phyloP scores from a whole-genome alignment of 2,113 vertebrate genomes.

The Salvator merianae region DNA sequence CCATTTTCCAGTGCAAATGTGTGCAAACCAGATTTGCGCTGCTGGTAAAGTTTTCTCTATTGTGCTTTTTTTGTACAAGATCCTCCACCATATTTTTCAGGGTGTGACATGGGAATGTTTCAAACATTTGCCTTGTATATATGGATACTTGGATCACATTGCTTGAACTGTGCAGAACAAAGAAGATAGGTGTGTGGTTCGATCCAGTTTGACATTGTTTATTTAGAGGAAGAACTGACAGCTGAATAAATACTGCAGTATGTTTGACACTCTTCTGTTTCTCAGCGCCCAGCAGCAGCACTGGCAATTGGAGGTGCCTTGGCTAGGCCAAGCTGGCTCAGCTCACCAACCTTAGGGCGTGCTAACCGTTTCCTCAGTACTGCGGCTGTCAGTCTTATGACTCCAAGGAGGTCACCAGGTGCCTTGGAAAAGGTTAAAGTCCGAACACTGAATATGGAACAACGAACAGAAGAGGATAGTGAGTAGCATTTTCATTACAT shows the following conservation, averaged over 20 bases:
- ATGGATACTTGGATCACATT: neutral
- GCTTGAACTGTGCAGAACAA: neutral
- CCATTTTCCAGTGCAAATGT: neutral
- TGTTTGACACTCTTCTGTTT: conserved; percentile 20
- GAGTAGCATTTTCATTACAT: conserved; percentile 62
- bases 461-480: conserved; percentile 95
- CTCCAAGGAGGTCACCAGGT: conserved; percentile 86
- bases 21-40: neutral
- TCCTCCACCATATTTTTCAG: too few species aligned
- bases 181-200: neutral
- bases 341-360: conserved; percentile 93
- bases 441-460: conserved; percentile 86
- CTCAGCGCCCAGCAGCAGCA: conserved; percentile 85
- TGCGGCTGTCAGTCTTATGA: conserved; percentile 94
- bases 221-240: neutral
- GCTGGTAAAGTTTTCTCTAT: neutral
- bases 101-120: neutral
- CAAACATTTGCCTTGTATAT: neutral
- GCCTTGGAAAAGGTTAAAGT: conserved; percentile 91
- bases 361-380: conserved; percentile 97
- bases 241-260: conserved; percentile 13
- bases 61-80: neutral
- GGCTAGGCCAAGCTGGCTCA: conserved; percentile 92
- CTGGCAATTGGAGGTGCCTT: conserved; percentile 86
- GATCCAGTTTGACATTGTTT: neutral